A percentile compares a stretch with the other conserved stretches of the same genome.
Evolutionary conservation across 2,888 invertebrate genomes (phyloP).

Genomic region (Trachelus stipa): DNA sequence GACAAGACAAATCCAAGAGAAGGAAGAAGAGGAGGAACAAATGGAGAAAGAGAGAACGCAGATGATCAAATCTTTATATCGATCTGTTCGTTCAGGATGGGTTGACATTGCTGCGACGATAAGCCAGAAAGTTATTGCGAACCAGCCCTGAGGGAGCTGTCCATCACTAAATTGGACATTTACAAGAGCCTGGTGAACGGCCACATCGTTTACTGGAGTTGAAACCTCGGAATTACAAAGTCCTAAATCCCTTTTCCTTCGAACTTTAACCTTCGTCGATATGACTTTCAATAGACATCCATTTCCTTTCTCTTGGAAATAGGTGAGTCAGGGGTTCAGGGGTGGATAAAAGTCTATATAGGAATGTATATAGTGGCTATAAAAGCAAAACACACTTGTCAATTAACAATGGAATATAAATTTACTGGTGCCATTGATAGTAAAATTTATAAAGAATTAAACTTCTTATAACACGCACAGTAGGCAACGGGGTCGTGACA

Average conservation of each 20-base stretch:
- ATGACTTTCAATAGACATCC: not conserved
- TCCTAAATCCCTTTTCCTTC: not conserved
- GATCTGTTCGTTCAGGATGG: not conserved
- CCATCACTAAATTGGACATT: not conserved
- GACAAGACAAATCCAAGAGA: not conserved
- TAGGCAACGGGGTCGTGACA: not conserved
- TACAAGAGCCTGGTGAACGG: not conserved
- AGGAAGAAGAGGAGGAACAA: constrained; percentile 1
- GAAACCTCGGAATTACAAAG: not conserved
- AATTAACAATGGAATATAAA: not conserved
- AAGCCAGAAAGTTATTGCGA: not conserved
- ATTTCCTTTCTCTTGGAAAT: not conserved
- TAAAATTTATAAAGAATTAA: not conserved
- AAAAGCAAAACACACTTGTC: not conserved
- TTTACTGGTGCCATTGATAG: not conserved
- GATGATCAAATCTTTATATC: not conserved
- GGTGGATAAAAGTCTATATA: not conserved
- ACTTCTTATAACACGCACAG: not conserved
- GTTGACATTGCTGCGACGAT: not conserved
- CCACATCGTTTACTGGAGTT: not conserved
- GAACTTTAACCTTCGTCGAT: not conserved
- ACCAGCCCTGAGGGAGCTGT: constrained; percentile 8
- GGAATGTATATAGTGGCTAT: not conserved
- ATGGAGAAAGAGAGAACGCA: not conserved
- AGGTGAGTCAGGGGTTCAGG: not conserved